Evolutionary conservation across 1,140 invertebrate species (phyloP).

Genomic region (Holotrichia oblita): DNA sequence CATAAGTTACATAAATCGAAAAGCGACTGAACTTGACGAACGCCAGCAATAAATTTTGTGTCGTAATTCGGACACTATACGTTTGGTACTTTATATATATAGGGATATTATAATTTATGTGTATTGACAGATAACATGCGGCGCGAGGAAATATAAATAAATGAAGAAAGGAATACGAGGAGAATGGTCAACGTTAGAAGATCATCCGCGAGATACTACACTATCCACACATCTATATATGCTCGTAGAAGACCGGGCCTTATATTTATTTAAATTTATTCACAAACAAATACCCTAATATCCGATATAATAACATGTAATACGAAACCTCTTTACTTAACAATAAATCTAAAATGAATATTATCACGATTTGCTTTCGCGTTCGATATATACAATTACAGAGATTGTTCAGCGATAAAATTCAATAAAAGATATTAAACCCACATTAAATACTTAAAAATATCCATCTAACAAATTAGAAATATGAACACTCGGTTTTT

Average conservation of each 20-base stretch:
- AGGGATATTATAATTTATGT: slow-evolving; percentile 34
- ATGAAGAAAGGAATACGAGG: slow-evolving; percentile 27
- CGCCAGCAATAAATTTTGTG: slow-evolving; percentile 31
- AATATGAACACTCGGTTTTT: background rate
- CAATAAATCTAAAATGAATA: slow-evolving; percentile 37
- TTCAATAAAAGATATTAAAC: slow-evolving; percentile 36
- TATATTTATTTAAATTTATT: slow-evolving; percentile 39
- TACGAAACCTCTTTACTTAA: slow-evolving; percentile 32
- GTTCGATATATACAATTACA: slow-evolving; percentile 28
- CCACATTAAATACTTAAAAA: slow-evolving; percentile 26
- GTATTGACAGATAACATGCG: slow-evolving; percentile 33
- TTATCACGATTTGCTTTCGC: slow-evolving; percentile 24
- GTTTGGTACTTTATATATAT: slow-evolving; percentile 8
- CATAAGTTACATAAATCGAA: slow-evolving; percentile 1
- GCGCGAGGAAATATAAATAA: slow-evolving; percentile 35
- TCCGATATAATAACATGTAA: slow-evolving; percentile 36
- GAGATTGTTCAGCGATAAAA: slow-evolving; percentile 9
- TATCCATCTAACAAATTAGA: background rate
- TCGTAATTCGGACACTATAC: slow-evolving; percentile 31
- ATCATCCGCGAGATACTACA: background rate
- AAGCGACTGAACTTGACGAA: slow-evolving; percentile 36
- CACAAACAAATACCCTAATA: slow-evolving; percentile 26
- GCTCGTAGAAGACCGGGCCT: background rate
- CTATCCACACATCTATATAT: slow-evolving; percentile 5
- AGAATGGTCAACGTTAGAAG: slow-evolving; percentile 29